Conservation (phyloP, 1,140 invertebrate genomes). For the Lethocerus indicus region DNA sequence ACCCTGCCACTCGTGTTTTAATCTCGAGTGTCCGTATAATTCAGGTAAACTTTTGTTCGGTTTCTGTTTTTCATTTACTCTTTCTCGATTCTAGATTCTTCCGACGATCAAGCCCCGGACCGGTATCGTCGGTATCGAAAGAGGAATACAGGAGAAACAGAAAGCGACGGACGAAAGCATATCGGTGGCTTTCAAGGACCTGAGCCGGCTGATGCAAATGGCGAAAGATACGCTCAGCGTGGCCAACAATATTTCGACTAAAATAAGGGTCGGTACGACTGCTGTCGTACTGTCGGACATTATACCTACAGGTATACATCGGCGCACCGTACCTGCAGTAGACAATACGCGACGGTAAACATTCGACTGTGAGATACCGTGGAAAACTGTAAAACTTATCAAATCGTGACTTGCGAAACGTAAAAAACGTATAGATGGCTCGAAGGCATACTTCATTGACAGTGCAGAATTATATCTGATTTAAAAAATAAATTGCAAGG, state of each 20-base stretch:
- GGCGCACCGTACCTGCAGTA: no score
- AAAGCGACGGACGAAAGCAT: conserved; percentile 84
- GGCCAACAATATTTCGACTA: conserved; percentile 80
- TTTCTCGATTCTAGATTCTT: conserved; percentile 5
- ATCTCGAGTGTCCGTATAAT: not conserved
- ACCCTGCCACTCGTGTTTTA: not conserved
- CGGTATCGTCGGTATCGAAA: conserved; percentile 92
- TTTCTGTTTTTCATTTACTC: not conserved
- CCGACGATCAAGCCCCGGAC: conserved; percentile 47
- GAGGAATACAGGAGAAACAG: conserved; percentile 75
- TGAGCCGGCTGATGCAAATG: conserved; percentile 85
- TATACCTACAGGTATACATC: no score
- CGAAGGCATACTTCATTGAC: no score
- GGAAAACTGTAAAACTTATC: no score
- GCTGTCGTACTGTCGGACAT: no score
- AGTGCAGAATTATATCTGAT: no score
- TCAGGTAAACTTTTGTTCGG: not conserved
- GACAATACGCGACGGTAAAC: no score
- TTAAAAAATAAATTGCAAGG: no score
- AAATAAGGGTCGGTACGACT: conserved; percentile 54
- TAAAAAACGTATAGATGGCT: no score
- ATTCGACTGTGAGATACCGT: no score
- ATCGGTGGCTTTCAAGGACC: conserved; percentile 83
- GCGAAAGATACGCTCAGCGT: conserved; percentile 94
- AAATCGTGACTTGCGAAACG: no score